Evolutionary conservation across 2,113 vertebrate species (phyloP), one percentile per base, ranked within the genome.

Genomic region (Dipodomys spectabilis): DNA sequence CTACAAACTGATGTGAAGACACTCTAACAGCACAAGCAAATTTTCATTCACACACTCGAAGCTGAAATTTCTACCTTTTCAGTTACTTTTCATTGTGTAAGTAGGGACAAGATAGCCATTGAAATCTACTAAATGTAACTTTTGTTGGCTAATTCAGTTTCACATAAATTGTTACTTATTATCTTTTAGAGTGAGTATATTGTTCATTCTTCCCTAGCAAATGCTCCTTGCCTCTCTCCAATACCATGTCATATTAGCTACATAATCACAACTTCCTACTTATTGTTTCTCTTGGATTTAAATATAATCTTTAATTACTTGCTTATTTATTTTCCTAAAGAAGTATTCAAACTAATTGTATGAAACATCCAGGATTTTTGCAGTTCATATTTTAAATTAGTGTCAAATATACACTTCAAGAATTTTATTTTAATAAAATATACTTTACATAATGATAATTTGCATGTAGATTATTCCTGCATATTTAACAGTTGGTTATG

Each of bases 371-470:
- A 93, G 60, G n/a, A 0, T 39, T 89, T 81, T 16, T 25, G 82
- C 15, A 45, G 9, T 68, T 7, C 69, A 87, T 68, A 84, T 90
- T 87, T 74, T 57, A 13, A 73, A 74, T 89, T 94, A 53, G 15
- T 94, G 86, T 84, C 20, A 39, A 90, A 23, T 32, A 87, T 20
- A 57, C 8, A 91, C 69, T 78, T 65, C 19, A 60, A 53, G 82
- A 27, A 62, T 74, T 67, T 82, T 80, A 71, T 84, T 19, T 20
- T 64, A 27, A 69, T 82, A 82, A 85, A 78, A 84, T 25, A 74
- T 15, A 91, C 86, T 60, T 53, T 88, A 81, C n/a, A 30, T 78
- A 82, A 90, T 91, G 11, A 81, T 53, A 81, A 95, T 92, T 96
- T 91, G 27, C 7, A 7, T 49, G 19, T 68, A 93, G 94, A 87